Conservation (phyloP, 2,888 invertebrate species). For the Calameuta pallipes region DNA sequence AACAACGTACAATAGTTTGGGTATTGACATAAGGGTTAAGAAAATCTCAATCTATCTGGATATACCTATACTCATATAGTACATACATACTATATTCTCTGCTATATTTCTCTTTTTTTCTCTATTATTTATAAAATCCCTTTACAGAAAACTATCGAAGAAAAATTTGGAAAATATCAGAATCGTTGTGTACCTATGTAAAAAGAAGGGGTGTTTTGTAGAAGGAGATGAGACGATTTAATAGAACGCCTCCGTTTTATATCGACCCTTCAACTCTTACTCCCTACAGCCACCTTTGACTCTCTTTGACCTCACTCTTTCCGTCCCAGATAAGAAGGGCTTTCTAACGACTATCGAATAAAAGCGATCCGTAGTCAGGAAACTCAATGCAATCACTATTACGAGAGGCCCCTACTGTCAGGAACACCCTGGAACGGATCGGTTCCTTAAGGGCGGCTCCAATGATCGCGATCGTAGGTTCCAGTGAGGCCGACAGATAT, state of each 20-base stretch:
- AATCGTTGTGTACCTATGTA: no score
- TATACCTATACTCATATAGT: neutral
- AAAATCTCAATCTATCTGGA: neutral
- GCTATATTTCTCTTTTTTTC: neutral
- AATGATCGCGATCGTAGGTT: conserved; percentile 38
- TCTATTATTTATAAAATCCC: neutral
- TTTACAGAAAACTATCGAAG: no score
- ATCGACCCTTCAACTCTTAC: neutral
- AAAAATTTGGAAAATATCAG: no score
- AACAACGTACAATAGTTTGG: no score
- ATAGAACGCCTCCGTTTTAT: neutral
- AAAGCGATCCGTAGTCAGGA: conserved; percentile 22
- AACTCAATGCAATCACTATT: conserved; percentile 29
- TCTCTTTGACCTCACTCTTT: conserved; percentile 11
- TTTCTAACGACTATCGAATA: conserved; percentile 25
- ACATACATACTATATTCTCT: neutral
- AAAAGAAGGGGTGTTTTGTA: neutral
- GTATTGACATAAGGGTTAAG: no score
- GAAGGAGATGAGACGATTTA: neutral
- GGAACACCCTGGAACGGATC: neutral
- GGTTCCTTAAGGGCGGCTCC: neutral
- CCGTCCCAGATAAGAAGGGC: conserved; percentile 7
- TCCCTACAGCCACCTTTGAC: neutral
- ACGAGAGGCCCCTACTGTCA: conserved; percentile 14
- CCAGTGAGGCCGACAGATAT: conserved; percentile 52